A percentile compares a stretch with the other conserved stretches of the same genome.
Evolutionary conservation across 2,797 vertebrate genomes (phyloP).

Genomic region (Manis javanica): DNA sequence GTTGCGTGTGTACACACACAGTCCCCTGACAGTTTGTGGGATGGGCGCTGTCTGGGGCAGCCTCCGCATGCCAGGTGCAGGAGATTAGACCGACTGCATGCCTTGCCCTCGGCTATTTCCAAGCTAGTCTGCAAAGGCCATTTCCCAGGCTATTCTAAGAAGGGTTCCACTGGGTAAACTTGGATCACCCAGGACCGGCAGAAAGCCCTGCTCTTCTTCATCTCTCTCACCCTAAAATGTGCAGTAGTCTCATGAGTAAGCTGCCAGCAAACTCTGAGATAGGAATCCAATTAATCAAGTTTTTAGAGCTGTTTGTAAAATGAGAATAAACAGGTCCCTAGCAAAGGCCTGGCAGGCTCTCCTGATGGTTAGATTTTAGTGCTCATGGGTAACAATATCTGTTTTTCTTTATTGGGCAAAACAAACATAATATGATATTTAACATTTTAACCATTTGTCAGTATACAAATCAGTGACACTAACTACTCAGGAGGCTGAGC

Average conservation of each 20-base stretch:
- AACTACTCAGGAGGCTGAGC: background rate
- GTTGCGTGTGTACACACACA: rapidly evolving
- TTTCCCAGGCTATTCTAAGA: background rate
- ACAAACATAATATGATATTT: background rate
- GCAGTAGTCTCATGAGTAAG: background rate
- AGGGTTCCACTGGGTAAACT: background rate
- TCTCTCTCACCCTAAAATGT: background rate
- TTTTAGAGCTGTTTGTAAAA: background rate
- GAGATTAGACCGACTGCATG: background rate
- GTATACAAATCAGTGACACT: background rate
- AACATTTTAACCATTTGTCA: background rate
- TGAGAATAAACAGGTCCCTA: background rate
- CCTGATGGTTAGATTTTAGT: background rate
- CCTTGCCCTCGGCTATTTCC: background rate
- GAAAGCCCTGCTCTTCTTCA: background rate
- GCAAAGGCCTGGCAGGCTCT: background rate
- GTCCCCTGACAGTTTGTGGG: no score
- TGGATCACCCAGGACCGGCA: background rate
- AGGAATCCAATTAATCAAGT: background rate
- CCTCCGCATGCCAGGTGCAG: no score
- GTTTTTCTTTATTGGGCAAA: background rate
- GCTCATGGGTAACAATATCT: background rate
- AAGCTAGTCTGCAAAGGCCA: background rate
- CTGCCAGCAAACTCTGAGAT: background rate
- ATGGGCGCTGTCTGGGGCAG: background rate